These are phyloP conservation scores for Metellina segmentata DNA, from an alignment of 2,888 invertebrate species.

Conservation along the genomic window DNA sequence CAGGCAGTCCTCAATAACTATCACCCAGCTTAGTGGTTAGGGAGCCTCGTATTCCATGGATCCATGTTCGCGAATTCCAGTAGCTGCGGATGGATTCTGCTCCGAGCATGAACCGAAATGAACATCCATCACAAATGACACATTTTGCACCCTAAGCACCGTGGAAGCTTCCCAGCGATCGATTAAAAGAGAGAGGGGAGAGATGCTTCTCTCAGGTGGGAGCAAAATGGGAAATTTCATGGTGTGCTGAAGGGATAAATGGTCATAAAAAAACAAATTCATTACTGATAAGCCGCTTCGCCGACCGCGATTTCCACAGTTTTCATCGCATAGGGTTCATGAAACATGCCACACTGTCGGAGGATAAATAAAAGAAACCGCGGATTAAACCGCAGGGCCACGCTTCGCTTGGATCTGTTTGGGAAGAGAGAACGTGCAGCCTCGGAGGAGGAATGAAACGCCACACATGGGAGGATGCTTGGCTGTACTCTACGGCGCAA, in stretches of 20 bases:
- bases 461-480: background rate
- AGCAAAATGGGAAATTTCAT: slow-evolving; percentile 45
- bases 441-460: background rate
- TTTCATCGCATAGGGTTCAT: slow-evolving; percentile 14
- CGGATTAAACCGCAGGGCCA: slow-evolving; percentile 21
- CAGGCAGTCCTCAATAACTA: background rate
- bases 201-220: too few relatives aligned
- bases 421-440: slow-evolving; percentile 10
- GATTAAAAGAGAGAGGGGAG: background rate
- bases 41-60: background rate
- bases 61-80: slow-evolving; percentile 9
- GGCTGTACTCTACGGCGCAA: too few relatives aligned
- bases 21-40: background rate
- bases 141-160: slow-evolving; percentile 22
- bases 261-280: slow-evolving; percentile 47
- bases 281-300: slow-evolving; percentile 35
- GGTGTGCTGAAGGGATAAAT: slow-evolving; percentile 45
- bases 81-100: background rate
- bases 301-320: slow-evolving; percentile 6
- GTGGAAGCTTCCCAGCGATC: background rate
- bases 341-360: slow-evolving; percentile 23
- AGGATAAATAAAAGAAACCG: slow-evolving; percentile 13
- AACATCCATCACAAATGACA: slow-evolving; percentile 44
- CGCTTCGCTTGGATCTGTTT: slow-evolving; percentile 2
- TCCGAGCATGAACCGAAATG: too few relatives aligned